Percentiles rank a stretch among this genome's conserved stretches.
phyloP scores from a whole-genome alignment of 2,888 invertebrate species.

The Ormyrus pomaceus region DNA sequence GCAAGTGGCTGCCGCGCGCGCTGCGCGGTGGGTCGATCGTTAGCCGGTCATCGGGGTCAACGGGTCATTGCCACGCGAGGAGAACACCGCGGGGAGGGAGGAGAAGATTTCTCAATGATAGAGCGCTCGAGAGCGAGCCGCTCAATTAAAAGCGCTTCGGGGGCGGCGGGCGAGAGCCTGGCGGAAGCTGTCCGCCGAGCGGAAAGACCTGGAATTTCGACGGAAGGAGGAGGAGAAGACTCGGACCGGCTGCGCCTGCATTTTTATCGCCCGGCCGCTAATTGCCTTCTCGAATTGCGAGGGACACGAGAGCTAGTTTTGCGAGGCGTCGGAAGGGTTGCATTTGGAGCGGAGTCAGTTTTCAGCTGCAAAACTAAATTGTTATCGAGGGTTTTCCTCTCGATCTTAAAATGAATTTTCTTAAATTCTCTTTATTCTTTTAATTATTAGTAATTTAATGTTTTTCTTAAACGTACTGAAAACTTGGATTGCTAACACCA shows the following conservation, averaged over 20 bases:
- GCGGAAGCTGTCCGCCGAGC: slow-evolving; percentile 35
- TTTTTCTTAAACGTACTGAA: too few relatives aligned
- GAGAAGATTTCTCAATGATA: slow-evolving; percentile 37
- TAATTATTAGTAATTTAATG: too few relatives aligned
- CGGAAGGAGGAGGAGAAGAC: too few relatives aligned
- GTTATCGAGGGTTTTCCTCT: too few relatives aligned
- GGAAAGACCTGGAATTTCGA: slow-evolving; percentile 1
- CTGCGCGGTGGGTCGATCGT: slow-evolving; percentile 69
- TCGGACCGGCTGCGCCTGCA: too few relatives aligned
- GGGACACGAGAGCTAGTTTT: neutral
- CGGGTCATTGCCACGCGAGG: slow-evolving; percentile 70
- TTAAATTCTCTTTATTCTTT: too few relatives aligned
- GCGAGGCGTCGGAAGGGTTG: too few relatives aligned
- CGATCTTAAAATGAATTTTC: too few relatives aligned
- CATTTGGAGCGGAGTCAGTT: too few relatives aligned
- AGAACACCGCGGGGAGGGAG: neutral
- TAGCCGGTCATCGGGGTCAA: slow-evolving; percentile 68
- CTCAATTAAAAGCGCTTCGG: slow-evolving; percentile 47
- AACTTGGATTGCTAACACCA: too few relatives aligned
- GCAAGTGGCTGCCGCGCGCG: slow-evolving; percentile 30
- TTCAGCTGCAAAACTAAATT: too few relatives aligned
- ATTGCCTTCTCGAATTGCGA: slow-evolving; percentile 3
- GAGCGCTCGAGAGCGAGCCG: slow-evolving; percentile 26
- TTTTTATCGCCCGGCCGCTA: neutral
- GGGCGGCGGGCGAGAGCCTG: neutral